Evolutionary conservation across 2,113 vertebrate genomes (phyloP).

Genomic region (Tenrec ecaudatus): DNA sequence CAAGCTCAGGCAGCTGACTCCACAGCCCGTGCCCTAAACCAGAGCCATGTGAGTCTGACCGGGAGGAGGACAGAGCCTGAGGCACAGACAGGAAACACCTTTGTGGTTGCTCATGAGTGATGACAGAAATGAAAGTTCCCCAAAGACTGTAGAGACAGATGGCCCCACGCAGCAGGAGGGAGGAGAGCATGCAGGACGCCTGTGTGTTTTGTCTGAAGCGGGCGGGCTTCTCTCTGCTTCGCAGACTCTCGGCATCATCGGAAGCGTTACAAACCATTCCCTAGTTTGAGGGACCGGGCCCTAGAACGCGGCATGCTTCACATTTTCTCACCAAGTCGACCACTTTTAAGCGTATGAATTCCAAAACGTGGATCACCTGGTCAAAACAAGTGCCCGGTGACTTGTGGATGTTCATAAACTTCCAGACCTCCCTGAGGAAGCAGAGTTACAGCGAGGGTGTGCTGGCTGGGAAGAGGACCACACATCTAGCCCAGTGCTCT

Average conservation of each 20-base stretch:
- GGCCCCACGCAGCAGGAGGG: background rate
- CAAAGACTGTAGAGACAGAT: constrained; percentile 42
- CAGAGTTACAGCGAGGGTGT: background rate
- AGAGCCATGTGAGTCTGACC: background rate
- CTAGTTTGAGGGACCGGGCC: background rate
- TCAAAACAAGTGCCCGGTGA: background rate
- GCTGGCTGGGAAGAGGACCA: accelerated
- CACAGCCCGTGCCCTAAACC: background rate
- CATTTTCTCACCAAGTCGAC: background rate
- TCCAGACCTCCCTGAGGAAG: background rate
- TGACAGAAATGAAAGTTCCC: constrained; percentile 35
- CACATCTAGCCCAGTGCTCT: background rate
- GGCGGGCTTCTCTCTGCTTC: background rate
- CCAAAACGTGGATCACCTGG: background rate
- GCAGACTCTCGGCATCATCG: background rate
- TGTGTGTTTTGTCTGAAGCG: accelerated
- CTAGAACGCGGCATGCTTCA: background rate
- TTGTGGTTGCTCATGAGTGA: constrained; percentile 56
- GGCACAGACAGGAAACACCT: constrained; percentile 51
- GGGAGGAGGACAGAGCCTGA: background rate
- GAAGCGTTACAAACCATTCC: background rate
- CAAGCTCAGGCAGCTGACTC: constrained; percentile 32
- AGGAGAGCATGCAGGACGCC: background rate
- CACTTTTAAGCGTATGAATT: background rate
- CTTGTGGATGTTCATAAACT: accelerated